Conservation (phyloP, 2,797 vertebrate species). For the Enteromius anoplus region DNA sequence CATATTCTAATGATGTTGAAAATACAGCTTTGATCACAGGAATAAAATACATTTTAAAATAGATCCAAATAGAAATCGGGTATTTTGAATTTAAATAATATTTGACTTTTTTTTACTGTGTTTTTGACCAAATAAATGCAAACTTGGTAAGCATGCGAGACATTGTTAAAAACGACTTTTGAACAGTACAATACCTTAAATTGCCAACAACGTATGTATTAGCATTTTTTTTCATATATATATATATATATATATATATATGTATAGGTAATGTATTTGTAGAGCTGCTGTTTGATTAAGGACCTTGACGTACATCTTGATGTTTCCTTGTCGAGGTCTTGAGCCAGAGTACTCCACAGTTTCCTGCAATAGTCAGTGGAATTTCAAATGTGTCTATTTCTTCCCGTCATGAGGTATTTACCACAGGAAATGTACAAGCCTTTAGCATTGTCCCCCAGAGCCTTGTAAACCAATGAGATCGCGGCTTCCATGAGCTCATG, state of each 20-base stretch:
- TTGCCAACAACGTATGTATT: no score
- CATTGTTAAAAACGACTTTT: no score
- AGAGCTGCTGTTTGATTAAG: not conserved
- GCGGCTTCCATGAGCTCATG: slow-evolving; percentile 57
- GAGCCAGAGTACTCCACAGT: not conserved
- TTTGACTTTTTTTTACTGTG: no score
- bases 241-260: no score
- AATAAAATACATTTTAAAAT: not conserved
- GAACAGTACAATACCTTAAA: no score
- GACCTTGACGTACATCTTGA: not conserved
- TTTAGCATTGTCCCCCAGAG: slow-evolving; percentile 37
- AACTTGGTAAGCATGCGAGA: no score
- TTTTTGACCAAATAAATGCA: not conserved
- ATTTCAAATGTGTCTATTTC: slow-evolving; percentile 34
- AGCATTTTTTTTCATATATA: no score
- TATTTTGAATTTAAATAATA: not conserved
- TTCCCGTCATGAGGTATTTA: slow-evolving; percentile 37
- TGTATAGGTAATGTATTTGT: not conserved
- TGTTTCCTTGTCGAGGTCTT: slow-evolving; percentile 1
- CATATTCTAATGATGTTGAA: not conserved
- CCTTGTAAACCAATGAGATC: slow-evolving; percentile 50
- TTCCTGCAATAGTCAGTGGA: slow-evolving; percentile 35
- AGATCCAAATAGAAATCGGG: no score
- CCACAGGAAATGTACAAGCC: slow-evolving; percentile 21
- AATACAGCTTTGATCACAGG: not conserved